Conservation (phyloP, 2,113 vertebrate species). For the Apeltes quadracus region DNA sequence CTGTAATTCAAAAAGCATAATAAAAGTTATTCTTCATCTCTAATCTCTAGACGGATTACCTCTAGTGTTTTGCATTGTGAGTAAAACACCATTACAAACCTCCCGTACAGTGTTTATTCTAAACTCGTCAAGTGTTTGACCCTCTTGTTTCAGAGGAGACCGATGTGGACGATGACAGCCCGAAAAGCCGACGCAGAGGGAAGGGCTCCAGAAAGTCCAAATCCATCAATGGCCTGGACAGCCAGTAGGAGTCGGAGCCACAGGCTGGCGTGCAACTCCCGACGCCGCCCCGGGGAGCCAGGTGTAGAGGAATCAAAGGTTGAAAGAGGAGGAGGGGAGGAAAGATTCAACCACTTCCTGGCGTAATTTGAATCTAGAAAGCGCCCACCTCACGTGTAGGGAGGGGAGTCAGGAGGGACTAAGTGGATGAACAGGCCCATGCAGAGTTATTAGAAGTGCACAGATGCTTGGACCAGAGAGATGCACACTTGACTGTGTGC, state of each 20-base stretch:
- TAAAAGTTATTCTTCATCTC: background rate
- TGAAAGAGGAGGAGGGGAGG: constrained; percentile 23
- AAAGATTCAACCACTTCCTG: constrained; percentile 33
- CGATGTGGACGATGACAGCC: constrained; percentile 30
- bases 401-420: constrained; percentile 18
- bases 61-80: constrained; percentile 33
- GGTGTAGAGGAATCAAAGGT: constrained; percentile 37
- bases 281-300: constrained; percentile 27
- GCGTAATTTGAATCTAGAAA: constrained; percentile 40
- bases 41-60: constrained; percentile 8
- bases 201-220: constrained; percentile 50
- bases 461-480: constrained; percentile 37
- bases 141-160: constrained; percentile 57
- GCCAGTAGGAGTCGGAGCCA: constrained; percentile 67
- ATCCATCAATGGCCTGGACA: constrained; percentile 71
- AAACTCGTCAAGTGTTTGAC: constrained; percentile 5
- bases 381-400: constrained; percentile 29
- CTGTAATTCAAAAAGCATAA: constrained; percentile 4
- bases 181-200: constrained; percentile 54
- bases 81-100: too few species aligned
- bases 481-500: constrained; percentile 22
- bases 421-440: constrained; percentile 46
- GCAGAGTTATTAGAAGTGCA: constrained; percentile 50
- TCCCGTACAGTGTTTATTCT: too few species aligned
- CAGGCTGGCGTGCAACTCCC: constrained; percentile 31